A percentile compares a stretch with the other conserved stretches of the same genome.
Evolutionary conservation across 2,888 invertebrate species (phyloP).

Genomic region (Limenitis camilla): DNA sequence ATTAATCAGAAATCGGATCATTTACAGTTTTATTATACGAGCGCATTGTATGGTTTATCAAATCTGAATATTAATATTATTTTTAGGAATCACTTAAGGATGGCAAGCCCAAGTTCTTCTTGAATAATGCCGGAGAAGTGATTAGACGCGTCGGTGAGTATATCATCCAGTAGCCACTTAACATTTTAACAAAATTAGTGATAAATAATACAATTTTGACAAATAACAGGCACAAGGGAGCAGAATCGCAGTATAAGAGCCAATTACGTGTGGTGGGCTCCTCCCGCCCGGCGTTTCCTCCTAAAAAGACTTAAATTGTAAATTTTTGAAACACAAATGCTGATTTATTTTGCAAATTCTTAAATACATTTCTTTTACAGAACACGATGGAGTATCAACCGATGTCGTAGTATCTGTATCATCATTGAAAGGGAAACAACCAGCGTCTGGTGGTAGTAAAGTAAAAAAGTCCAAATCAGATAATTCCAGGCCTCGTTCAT

Average conservation of each 20-base stretch:
- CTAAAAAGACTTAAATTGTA: no score
- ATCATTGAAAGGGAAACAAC: conserved; percentile 66
- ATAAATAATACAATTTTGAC: no score
- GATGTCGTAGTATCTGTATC: conserved; percentile 64
- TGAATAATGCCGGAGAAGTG: conserved; percentile 70
- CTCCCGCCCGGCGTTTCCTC: no score
- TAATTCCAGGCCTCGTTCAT: conserved; percentile 54
- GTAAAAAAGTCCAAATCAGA: conserved; percentile 67
- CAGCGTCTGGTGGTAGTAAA: conserved; percentile 64
- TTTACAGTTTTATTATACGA: neutral
- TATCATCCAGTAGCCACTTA: neutral
- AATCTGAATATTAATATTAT: conserved; percentile 3
- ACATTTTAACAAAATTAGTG: neutral
- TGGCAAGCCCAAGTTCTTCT: conserved; percentile 65
- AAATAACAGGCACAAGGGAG: no score
- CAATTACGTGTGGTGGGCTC: no score
- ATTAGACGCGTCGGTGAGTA: conserved; percentile 62
- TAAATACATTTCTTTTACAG: conserved; percentile 30
- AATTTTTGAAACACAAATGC: no score
- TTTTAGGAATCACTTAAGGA: conserved; percentile 65
- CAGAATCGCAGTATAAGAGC: no score
- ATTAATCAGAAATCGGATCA: no score
- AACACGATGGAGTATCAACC: conserved; percentile 57
- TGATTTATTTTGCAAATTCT: no score
- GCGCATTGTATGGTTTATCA: neutral